Percentiles rank a stretch among this genome's conserved stretches.
These are phyloP conservation scores for Nasua narica DNA, from an alignment of 2,797 vertebrate genomes.

Conservation along the genomic window DNA sequence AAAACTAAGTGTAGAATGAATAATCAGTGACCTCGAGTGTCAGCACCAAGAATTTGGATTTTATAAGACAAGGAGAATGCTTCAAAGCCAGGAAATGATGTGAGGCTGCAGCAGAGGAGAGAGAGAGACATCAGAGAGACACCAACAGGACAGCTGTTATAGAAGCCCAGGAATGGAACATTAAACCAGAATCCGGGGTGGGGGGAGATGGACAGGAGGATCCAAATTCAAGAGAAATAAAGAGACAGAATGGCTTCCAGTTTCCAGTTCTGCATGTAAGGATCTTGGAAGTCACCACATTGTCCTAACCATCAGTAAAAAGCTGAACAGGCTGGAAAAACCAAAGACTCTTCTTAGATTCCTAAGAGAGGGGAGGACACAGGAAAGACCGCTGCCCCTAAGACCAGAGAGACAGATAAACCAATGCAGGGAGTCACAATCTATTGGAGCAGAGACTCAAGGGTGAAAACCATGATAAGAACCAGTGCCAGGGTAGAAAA, in stretches of 20 bases:
- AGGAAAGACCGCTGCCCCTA: background rate
- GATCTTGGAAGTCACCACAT: background rate
- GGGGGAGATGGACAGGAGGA: background rate
- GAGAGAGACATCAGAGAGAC: background rate
- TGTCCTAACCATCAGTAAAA: background rate
- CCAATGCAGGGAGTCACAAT: background rate
- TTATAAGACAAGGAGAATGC: background rate
- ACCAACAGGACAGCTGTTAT: background rate
- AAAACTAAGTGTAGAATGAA: conserved; percentile 8
- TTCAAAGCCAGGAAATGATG: conserved; percentile 6
- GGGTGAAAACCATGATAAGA: background rate
- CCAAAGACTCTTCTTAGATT: background rate
- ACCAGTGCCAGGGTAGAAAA: background rate
- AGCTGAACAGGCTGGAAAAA: background rate
- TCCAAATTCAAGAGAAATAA: background rate
- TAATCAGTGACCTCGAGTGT: background rate
- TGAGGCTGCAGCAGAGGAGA: background rate
- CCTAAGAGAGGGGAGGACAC: background rate
- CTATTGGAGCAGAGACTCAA: background rate
- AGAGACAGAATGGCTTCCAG: background rate
- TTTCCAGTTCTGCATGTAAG: background rate
- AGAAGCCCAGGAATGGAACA: background rate
- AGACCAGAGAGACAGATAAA: background rate
- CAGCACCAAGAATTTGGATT: background rate
- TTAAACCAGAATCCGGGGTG: background rate